These are phyloP conservation scores for Branchellion lobata DNA, from an alignment of 2,888 invertebrate species.

Conservation along the genomic window DNA sequence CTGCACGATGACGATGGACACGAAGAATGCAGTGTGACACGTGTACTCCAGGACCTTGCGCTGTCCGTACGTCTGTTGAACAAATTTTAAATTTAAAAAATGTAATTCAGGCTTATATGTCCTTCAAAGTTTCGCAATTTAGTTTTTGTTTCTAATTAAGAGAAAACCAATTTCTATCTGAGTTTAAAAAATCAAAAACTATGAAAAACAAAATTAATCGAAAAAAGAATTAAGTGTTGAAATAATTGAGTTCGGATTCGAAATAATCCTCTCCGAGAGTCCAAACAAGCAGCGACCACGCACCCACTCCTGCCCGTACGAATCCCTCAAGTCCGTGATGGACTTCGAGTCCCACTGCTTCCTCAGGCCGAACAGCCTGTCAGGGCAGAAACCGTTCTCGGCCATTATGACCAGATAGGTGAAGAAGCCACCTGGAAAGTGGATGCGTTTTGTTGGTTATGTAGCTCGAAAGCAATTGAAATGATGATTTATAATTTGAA, in stretches of 20 bases:
- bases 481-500: background rate
- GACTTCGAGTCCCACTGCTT: slow-evolving; percentile 98
- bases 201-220: too few relatives aligned
- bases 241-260: too few relatives aligned
- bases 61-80: slow-evolving; percentile 61
- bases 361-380: slow-evolving; percentile 85
- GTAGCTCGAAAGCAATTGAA: too few relatives aligned
- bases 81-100: background rate
- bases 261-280: too few relatives aligned
- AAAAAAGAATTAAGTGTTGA: too few relatives aligned
- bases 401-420: slow-evolving; percentile 99
- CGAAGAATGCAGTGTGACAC: slow-evolving; percentile 55
- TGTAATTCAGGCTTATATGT: too few relatives aligned
- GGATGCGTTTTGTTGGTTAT: background rate
- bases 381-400: slow-evolving; percentile 95
- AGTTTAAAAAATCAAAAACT: too few relatives aligned
- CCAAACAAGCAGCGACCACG: too few relatives aligned
- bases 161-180: too few relatives aligned
- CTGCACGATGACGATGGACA: slow-evolving; percentile 54
- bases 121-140: too few relatives aligned
- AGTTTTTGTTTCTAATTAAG: too few relatives aligned
- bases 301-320: slow-evolving; percentile 62
- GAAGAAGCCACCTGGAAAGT: slow-evolving; percentile 90
- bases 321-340: slow-evolving; percentile 94
- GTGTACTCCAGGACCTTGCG: slow-evolving; percentile 54